A percentile compares a stretch with the other conserved stretches of the same genome.
phyloP scores from a whole-genome alignment of 1,140 invertebrate genomes.

The Mactra quadrangularis region DNA sequence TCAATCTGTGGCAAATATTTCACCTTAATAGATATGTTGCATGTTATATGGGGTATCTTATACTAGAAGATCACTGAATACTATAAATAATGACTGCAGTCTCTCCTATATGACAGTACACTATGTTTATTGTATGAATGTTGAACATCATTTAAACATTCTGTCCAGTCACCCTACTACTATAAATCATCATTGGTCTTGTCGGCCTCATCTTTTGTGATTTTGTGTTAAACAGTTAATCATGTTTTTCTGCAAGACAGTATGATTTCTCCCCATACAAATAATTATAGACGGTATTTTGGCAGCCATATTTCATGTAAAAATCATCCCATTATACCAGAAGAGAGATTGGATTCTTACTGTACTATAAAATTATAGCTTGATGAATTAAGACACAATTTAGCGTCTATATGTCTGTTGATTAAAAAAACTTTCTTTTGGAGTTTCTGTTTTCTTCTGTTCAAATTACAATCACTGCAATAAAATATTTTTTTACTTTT shows the following conservation, averaged over 20 bases:
- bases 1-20: too few species aligned
- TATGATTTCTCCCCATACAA: slow-evolving; percentile 54
- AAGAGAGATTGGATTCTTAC: slow-evolving; percentile 37
- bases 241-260: slow-evolving; percentile 37
- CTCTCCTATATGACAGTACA: slow-evolving; percentile 43
- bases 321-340: slow-evolving; percentile 28
- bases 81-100: slow-evolving; percentile 45
- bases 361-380: slow-evolving; percentile 29
- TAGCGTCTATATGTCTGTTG: slow-evolving; percentile 20
- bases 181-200: slow-evolving; percentile 58
- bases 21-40: slow-evolving; percentile 48
- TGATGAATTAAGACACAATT: slow-evolving; percentile 46
- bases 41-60: slow-evolving; percentile 31
- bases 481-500: too few species aligned
- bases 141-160: slow-evolving; percentile 51
- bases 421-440: not conserved
- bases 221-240: slow-evolving; percentile 33
- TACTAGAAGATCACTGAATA: slow-evolving; percentile 17
- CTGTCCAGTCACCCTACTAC: slow-evolving; percentile 25
- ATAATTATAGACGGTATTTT: slow-evolving; percentile 57
- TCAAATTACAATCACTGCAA: not conserved
- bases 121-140: slow-evolving; percentile 53
- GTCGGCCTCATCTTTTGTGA: slow-evolving; percentile 35
- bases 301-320: slow-evolving; percentile 60
- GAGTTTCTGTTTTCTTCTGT: too few species aligned